Evolutionary conservation across 53 echinoderm and acorn worm species (phyloP).

Genomic region (Temnopleurus reevesii): DNA sequence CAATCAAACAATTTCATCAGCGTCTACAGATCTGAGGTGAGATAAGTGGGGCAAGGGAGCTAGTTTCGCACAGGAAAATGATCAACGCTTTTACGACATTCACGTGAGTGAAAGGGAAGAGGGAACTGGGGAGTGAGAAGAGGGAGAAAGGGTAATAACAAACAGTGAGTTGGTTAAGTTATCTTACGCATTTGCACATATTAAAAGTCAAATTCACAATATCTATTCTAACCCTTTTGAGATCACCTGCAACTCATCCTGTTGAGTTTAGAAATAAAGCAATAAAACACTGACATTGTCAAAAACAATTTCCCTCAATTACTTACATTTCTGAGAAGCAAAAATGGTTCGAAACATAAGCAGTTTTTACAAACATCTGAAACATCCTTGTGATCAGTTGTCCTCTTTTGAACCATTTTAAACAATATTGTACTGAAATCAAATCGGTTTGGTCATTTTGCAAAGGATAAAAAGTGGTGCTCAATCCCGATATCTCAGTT

Average conservation of each 20-base stretch:
- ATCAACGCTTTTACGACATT: not conserved
- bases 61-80: conserved; percentile 37
- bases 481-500: too few species aligned
- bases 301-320: not conserved
- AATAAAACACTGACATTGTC: not conserved
- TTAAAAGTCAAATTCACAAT: not conserved
- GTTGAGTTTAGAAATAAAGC: not conserved
- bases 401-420: too few species aligned
- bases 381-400: too few species aligned
- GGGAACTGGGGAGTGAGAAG: not conserved
- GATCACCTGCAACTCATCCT: not conserved
- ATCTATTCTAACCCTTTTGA: not conserved
- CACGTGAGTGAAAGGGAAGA: conserved; percentile 21
- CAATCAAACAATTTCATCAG: not conserved
- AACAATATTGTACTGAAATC: too few species aligned
- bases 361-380: too few species aligned
- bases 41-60: conserved; percentile 7
- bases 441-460: too few species aligned
- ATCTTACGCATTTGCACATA: not conserved
- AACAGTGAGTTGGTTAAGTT: not conserved
- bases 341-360: too few species aligned
- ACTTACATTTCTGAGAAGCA: too few species aligned
- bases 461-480: too few species aligned
- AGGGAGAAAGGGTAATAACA: not conserved
- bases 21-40: conserved; percentile 31